Conservation (phyloP, 2,797 vertebrate genomes). For the Scarus forsteni region DNA sequence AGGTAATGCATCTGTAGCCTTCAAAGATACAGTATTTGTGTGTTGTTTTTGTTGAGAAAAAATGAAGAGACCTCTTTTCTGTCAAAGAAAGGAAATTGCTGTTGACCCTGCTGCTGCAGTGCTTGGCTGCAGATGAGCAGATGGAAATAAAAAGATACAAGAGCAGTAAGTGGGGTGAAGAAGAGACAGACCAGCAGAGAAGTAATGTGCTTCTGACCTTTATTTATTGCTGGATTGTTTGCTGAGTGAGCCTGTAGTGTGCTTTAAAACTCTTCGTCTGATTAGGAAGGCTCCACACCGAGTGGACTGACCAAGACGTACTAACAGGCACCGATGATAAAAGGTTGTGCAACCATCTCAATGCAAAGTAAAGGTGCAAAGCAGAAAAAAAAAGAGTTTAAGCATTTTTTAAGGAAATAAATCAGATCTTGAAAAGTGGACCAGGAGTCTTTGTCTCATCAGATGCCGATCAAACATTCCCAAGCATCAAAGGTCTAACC, state of each 20-base stretch:
- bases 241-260: constrained; percentile 17
- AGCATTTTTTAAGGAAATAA: not conserved
- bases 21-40: not conserved
- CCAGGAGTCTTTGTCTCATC: not conserved
- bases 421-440: not conserved
- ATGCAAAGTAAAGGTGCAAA: constrained; percentile 14
- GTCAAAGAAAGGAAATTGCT: constrained; percentile 32
- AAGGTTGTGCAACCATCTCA: constrained; percentile 33
- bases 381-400: not conserved
- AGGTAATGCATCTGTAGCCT: not conserved
- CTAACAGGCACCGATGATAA: constrained; percentile 37
- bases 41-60: not conserved
- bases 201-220: constrained; percentile 42
- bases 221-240: constrained; percentile 53
- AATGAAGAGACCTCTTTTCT: constrained; percentile 10
- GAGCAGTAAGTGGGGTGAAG: constrained; percentile 16
- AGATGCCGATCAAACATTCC: not conserved
- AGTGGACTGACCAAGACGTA: constrained; percentile 44
- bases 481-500: not conserved
- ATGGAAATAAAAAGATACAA: constrained; percentile 1
- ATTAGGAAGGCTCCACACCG: constrained; percentile 46
- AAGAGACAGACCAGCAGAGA: constrained; percentile 15
- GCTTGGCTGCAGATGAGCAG: constrained; percentile 14
- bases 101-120: constrained; percentile 33
- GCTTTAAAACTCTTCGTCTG: constrained; percentile 31